Conservation (phyloP, 2,113 vertebrate species). For the Malurus cyaneus region DNA sequence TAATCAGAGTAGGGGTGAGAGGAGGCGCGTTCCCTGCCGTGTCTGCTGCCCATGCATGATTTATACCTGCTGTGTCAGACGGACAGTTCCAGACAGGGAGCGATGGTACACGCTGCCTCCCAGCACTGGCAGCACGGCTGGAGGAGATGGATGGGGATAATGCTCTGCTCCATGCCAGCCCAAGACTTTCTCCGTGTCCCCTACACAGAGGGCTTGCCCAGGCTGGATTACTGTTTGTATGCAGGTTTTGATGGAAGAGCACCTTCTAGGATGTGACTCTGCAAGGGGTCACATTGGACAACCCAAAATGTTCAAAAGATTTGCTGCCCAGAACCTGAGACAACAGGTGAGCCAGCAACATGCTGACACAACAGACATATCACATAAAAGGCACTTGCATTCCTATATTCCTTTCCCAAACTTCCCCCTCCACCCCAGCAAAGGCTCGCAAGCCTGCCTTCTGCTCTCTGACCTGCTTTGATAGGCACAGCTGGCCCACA, state of each 20-base stretch:
- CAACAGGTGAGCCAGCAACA: neutral
- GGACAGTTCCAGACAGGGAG: neutral
- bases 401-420: neutral
- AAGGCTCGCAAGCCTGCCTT: neutral
- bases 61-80: slow-evolving; percentile 19
- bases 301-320: accelerated
- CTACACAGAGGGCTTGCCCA: neutral
- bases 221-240: neutral
- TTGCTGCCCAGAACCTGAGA: neutral
- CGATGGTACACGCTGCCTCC: neutral
- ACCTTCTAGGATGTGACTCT: neutral
- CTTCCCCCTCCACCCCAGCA: neutral
- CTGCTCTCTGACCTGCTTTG: neutral
- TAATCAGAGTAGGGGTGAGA: neutral
- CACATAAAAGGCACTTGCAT: neutral
- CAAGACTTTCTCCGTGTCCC: neutral
- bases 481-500: neutral
- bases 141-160: accelerated
- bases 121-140: accelerated
- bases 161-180: neutral
- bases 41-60: slow-evolving; percentile 12
- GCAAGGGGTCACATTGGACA: neutral
- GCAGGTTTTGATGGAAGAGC: neutral
- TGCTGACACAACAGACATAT: neutral
- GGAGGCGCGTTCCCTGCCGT: neutral